Base-by-base conservation (phyloP, 2,797 vertebrate species). In the Agapornis canus region DNA sequence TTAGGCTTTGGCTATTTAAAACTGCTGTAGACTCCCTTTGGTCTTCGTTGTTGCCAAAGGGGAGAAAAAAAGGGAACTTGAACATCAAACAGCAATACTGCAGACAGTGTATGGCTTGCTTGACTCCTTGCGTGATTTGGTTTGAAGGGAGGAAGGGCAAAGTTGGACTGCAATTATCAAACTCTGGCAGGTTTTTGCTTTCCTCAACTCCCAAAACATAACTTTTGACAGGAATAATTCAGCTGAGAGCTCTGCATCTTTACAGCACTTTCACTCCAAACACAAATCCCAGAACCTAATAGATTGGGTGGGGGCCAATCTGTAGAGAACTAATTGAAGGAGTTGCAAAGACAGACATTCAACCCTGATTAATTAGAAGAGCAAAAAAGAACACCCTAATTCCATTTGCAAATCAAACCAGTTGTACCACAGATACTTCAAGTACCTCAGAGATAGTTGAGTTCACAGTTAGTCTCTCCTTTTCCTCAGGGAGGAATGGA, bases 381-480 rank as follows among this genome's bases (percentile, higher is more conserved):
- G 27, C 3, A 45, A 69, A 95, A 94, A 86, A 56, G 37, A 80
- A 40, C 78, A 78, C 47, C 87, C 26, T 91, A 93, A 95, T 95
- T 95, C 94, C 68, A 89, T 92, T 95, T 87, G 52, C 76, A 90
- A 81, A 91, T 91, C 92, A 93, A 95, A 87, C 82, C 65, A 83
- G 72, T 95, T 85, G 40, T 59, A 69, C 61, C 42, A 92, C 78
- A 94, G 93, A 94, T 95, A 95, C 79, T 65, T 92, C 71, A 84
- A 94, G 80, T 78, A 71, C 52, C 39, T 89, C 45, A 82, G 93
- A 84, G 77, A 86, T 13, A 0, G 51, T 1, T 70, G 60, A 89
- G 29, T 86, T 93, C 88, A 68, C 7, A 12, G 76, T 57, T 86
- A 83, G 69, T 52, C 49, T 13, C 43, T 78, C 27, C 15, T 10